phyloP scores from a whole-genome alignment of 1,140 invertebrate species.

The Bombus haemorrhoidalis region DNA sequence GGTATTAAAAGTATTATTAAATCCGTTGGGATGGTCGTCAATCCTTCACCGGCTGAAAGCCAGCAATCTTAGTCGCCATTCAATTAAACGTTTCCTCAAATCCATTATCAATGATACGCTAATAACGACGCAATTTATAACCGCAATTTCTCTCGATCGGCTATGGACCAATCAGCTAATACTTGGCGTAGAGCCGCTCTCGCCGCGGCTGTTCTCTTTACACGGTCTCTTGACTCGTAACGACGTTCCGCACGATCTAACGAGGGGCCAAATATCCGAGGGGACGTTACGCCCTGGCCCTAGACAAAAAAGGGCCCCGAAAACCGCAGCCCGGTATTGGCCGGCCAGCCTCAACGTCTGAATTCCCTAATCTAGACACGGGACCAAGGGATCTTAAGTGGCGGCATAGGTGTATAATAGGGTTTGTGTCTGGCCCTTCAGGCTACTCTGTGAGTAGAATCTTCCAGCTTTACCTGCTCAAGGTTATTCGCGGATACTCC shows the following conservation, averaged over 20 bases:
- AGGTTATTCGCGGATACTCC: not conserved
- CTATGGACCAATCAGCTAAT: constrained; percentile 2
- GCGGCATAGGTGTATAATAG: constrained; percentile 76
- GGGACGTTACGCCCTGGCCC: constrained; percentile 58
- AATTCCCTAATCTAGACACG: constrained; percentile 67
- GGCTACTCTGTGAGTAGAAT: constrained; percentile 65
- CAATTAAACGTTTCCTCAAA: constrained; percentile 8
- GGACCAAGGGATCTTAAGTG: constrained; percentile 69
- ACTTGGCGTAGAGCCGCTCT: not conserved
- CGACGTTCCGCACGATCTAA: constrained; percentile 57
- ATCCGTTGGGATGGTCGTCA: not conserved
- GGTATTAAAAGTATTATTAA: not conserved
- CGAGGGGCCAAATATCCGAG: constrained; percentile 59
- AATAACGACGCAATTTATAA: constrained; percentile 36
- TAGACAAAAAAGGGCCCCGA: constrained; percentile 70
- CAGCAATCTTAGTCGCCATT: not conserved
- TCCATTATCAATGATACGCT: constrained; percentile 1
- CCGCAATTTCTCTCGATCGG: constrained; percentile 19
- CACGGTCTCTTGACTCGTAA: constrained; percentile 48
- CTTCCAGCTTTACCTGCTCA: not conserved
- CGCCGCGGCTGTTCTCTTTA: not conserved
- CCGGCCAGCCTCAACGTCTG: constrained; percentile 48
- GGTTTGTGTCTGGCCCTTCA: constrained; percentile 73
- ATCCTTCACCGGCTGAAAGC: not conserved
- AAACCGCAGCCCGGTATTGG: constrained; percentile 55